These are phyloP conservation scores for Xanthia icteritia DNA, from an alignment of 2,888 invertebrate genomes.

Conservation along the genomic window DNA sequence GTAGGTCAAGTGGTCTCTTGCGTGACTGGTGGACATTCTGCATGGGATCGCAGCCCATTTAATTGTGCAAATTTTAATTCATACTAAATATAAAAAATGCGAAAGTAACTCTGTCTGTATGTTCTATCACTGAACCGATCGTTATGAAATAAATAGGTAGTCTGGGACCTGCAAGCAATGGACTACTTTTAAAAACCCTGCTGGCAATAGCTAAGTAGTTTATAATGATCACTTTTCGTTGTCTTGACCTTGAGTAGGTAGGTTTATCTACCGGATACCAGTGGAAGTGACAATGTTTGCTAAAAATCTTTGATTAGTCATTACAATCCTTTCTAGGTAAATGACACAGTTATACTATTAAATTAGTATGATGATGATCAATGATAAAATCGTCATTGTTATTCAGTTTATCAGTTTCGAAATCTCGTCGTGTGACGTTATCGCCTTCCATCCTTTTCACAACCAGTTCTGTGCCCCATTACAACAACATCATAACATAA, in stretches of 20 bases:
- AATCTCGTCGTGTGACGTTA: too few species aligned
- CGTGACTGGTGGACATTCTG: neutral
- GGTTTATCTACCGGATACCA: too few species aligned
- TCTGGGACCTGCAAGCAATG: neutral
- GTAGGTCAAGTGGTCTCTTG: neutral
- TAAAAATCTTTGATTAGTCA: neutral
- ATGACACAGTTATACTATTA: neutral
- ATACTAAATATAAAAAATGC: neutral
- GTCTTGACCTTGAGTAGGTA: too few species aligned
- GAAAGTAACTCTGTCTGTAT: neutral
- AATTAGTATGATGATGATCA: neutral
- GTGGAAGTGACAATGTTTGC: neutral
- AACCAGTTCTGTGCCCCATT: neutral
- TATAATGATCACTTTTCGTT: neutral
- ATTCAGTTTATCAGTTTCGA: neutral
- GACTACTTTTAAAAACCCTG: too few species aligned
- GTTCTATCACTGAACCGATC: neutral
- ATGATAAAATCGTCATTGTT: neutral
- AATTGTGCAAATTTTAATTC: neutral
- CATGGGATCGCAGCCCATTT: neutral
- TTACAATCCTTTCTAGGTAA: neutral
- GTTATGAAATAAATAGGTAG: neutral
- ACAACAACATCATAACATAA: neutral
- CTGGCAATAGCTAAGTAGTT: neutral
- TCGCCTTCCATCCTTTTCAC: neutral